Conservation (phyloP, 2,797 vertebrate genomes). For the Helicolenus hilgendorfi region DNA sequence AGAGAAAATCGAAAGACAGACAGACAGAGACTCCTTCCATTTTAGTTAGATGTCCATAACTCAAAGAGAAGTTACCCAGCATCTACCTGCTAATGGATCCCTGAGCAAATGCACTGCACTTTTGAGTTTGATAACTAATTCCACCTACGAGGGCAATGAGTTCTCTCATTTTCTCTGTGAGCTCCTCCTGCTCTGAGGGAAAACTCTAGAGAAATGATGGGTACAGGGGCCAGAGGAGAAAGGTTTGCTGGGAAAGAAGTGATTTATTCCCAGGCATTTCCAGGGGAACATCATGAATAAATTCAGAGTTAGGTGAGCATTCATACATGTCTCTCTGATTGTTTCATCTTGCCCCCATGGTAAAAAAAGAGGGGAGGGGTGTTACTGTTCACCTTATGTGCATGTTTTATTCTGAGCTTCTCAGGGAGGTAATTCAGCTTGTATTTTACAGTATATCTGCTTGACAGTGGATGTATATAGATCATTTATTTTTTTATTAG, state of each 20-base stretch:
- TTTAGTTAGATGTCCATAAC: not conserved
- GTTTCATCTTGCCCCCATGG: slow-evolving; percentile 48
- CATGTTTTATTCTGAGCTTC: slow-evolving; percentile 25
- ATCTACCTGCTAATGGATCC: slow-evolving; percentile 21
- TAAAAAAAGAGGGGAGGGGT: not conserved
- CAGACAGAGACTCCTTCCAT: not conserved
- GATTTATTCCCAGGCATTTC: slow-evolving; percentile 81
- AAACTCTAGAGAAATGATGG: slow-evolving; percentile 63
- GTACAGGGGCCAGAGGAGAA: slow-evolving; percentile 42
- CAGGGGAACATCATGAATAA: slow-evolving; percentile 79
- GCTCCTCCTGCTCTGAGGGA: slow-evolving; percentile 24
- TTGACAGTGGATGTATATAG: not conserved
- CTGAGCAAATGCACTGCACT: slow-evolving; percentile 12
- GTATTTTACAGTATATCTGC: not conserved
- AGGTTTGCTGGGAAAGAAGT: slow-evolving; percentile 48
- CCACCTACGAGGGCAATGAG: slow-evolving; percentile 35
- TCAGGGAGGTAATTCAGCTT: not conserved
- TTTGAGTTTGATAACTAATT: slow-evolving; percentile 58
- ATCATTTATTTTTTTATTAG: not conserved
- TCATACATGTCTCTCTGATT: slow-evolving; percentile 49
- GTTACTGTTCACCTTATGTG: not conserved
- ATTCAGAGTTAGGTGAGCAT: slow-evolving; percentile 61
- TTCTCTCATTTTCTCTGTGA: slow-evolving; percentile 11
- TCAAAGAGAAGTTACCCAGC: slow-evolving; percentile 7
- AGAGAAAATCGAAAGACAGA: not conserved